Evolutionary conservation across 2,113 vertebrate species (phyloP).

Genomic region (Damaliscus lunatus): DNA sequence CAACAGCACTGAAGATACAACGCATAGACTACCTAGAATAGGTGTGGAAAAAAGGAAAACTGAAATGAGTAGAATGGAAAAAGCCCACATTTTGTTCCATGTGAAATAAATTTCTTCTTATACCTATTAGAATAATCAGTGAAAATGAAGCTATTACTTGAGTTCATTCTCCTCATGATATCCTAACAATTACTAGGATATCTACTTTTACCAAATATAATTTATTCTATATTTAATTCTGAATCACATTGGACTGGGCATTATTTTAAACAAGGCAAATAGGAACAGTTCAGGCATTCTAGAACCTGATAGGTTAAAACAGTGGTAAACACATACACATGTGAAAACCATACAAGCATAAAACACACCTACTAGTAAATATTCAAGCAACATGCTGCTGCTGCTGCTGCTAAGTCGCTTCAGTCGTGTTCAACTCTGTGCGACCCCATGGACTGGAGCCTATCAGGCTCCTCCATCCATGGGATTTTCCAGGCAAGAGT

Average conservation of each 20-base stretch:
- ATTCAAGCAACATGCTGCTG: not conserved
- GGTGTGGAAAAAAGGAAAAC: not conserved
- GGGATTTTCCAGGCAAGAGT: too few relatives aligned
- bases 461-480: too few relatives aligned
- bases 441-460: too few relatives aligned
- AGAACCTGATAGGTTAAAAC: not conserved
- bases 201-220: not conserved
- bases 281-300: not conserved
- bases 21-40: not conserved
- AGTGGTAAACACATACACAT: not conserved
- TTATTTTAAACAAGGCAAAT: not conserved
- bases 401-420: too few relatives aligned
- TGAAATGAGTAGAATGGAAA: not conserved
- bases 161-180: not conserved
- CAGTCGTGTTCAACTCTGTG: too few relatives aligned
- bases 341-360: not conserved
- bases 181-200: not conserved
- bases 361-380: not conserved
- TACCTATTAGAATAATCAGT: not conserved
- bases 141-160: not conserved
- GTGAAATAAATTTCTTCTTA: not conserved
- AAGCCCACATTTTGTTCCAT: not conserved
- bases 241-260: not conserved
- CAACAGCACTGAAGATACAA: not conserved
- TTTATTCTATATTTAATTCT: not conserved